These are phyloP conservation scores for Heterocephalus glaber DNA, from an alignment of 2,113 vertebrate genomes.

Conservation along the genomic window DNA sequence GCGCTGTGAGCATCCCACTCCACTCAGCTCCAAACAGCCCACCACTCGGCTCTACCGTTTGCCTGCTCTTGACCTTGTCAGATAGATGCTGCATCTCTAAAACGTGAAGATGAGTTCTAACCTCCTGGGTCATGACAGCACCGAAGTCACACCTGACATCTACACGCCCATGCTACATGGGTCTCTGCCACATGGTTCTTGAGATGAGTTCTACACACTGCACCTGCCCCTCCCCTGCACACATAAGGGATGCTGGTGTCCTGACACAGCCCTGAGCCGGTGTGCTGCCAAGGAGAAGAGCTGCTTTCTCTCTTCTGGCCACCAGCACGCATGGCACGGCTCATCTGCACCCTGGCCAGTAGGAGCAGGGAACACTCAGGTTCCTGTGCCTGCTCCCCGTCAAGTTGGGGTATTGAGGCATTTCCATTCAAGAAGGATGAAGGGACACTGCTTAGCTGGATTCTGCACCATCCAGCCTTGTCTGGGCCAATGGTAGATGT, in stretches of 20 bases:
- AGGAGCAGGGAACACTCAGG: background rate
- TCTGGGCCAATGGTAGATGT: background rate
- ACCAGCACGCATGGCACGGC: background rate
- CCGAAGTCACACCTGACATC: background rate
- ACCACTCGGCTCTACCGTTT: too few relatives aligned
- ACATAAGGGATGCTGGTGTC: accelerated
- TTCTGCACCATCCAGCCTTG: background rate
- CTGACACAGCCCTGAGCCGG: background rate
- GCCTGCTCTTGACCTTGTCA: background rate
- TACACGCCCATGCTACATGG: too few relatives aligned
- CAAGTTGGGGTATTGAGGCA: background rate
- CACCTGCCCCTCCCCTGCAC: background rate
- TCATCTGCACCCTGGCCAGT: accelerated
- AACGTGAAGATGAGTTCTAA: background rate
- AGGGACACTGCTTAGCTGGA: background rate
- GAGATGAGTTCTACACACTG: background rate
- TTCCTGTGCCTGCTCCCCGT: background rate
- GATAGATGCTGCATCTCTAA: background rate
- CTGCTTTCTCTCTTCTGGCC: background rate
- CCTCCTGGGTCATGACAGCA: background rate
- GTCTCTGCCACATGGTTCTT: background rate
- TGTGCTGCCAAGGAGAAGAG: background rate
- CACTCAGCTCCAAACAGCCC: background rate
- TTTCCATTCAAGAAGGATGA: background rate
- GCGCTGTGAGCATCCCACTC: background rate